Conservation (phyloP, 1,140 invertebrate genomes). For the Lasaia peninsularis region DNA sequence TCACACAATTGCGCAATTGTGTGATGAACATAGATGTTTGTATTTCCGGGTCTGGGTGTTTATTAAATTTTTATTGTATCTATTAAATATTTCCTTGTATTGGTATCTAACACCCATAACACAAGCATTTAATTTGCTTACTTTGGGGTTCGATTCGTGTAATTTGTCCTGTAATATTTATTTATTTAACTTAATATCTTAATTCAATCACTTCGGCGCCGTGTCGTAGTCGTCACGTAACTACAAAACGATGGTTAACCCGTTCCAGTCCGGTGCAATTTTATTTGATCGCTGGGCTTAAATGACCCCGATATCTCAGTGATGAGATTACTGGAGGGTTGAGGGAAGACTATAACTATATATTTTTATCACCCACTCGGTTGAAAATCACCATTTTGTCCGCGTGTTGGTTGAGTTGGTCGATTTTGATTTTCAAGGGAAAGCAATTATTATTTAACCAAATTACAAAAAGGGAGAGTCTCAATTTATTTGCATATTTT, state of each 20-base stretch:
- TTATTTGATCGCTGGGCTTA: conserved; percentile 16
- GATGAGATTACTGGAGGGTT: conserved; percentile 15
- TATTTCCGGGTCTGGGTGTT: too few species aligned
- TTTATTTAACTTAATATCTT: conserved; percentile 1
- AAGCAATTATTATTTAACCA: too few species aligned
- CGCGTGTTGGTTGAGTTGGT: not conserved
- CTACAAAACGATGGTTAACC: not conserved
- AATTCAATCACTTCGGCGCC: not conserved
- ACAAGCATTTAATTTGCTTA: too few species aligned
- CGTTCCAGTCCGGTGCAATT: conserved; percentile 22
- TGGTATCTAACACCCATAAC: too few species aligned
- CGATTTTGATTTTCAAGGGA: too few species aligned
- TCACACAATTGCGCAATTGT: too few species aligned
- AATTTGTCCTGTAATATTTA: conserved; percentile 18
- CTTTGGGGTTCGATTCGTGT: too few species aligned
- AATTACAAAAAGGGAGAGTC: too few species aligned
- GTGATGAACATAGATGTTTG: too few species aligned
- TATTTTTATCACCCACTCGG: not conserved
- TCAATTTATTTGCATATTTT: too few species aligned
- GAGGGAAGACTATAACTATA: conserved; percentile 13
- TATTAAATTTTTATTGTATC: too few species aligned
- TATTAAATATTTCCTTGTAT: too few species aligned
- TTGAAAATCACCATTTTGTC: not conserved
- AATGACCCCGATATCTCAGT: conserved; percentile 21
- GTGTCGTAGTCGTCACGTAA: conserved; percentile 5